Evolutionary conservation across 1,140 invertebrate species (phyloP).

Genomic region (Leptopilina boulardi): DNA sequence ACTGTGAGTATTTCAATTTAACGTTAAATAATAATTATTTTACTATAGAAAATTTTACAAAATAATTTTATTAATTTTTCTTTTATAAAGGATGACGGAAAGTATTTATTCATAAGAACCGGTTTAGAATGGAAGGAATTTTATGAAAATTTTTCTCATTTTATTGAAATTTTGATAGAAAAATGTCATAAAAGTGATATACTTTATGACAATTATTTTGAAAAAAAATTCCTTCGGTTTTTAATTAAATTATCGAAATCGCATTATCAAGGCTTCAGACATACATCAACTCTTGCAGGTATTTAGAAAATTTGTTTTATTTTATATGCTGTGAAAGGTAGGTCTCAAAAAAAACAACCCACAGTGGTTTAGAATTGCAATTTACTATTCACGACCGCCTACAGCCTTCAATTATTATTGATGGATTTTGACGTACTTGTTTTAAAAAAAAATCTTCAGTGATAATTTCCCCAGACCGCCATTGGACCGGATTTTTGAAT

Average conservation of each 20-base stretch:
- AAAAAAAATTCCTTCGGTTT: slow-evolving; percentile 99
- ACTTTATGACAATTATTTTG: slow-evolving; percentile 99
- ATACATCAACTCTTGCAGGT: slow-evolving; percentile 98
- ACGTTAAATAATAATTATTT: too few species aligned
- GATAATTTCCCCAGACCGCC: too few species aligned
- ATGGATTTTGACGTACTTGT: too few species aligned
- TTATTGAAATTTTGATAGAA: slow-evolving; percentile 96
- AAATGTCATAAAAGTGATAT: slow-evolving; percentile 98
- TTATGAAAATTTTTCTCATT: slow-evolving; percentile 96
- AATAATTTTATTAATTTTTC: slow-evolving; percentile 1
- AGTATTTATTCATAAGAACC: slow-evolving; percentile 98
- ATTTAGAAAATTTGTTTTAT: slow-evolving; percentile 40
- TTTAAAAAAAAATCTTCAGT: too few species aligned
- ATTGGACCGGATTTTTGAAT: too few species aligned
- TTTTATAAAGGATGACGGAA: slow-evolving; percentile 89
- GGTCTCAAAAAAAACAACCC: too few species aligned
- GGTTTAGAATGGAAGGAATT: slow-evolving; percentile 99
- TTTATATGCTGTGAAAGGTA: too few species aligned
- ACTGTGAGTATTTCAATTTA: not conserved
- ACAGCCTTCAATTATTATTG: too few species aligned
- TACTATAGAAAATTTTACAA: too few species aligned
- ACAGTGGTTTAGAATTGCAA: too few species aligned
- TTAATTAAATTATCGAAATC: slow-evolving; percentile 98
- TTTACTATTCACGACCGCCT: too few species aligned
- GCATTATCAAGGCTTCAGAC: slow-evolving; percentile 98